These are phyloP conservation scores for Cardiocondyla obscurior DNA, from an alignment of 1,140 invertebrate genomes.

Conservation along the genomic window DNA sequence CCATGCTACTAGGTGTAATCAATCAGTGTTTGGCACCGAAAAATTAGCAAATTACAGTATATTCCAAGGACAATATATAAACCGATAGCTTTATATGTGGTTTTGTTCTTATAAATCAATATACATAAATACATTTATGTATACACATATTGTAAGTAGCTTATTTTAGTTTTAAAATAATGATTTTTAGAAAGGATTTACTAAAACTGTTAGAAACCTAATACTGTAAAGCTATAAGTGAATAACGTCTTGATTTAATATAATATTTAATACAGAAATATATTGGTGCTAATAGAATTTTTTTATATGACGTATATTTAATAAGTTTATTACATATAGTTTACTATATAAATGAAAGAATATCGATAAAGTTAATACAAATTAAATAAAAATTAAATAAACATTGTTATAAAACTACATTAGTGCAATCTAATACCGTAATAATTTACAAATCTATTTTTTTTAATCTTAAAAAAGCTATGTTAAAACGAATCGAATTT, in stretches of 20 bases:
- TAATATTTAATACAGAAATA: neutral
- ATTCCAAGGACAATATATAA: neutral
- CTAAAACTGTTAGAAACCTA: too few species aligned
- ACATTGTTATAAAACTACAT: too few species aligned
- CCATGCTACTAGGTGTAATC: slow-evolving; percentile 95
- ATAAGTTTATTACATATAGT: neutral
- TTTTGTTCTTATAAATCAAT: too few species aligned
- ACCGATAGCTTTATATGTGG: neutral
- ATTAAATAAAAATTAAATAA: too few species aligned
- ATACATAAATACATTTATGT: too few species aligned
- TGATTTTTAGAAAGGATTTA: neutral
- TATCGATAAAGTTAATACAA: too few species aligned
- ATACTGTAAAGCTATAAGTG: too few species aligned
- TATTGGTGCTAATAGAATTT: neutral
- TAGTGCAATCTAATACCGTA: too few species aligned
- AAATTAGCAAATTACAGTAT: neutral
- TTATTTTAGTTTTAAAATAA: neutral
- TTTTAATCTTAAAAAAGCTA: too few species aligned
- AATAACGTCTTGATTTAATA: neutral
- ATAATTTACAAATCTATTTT: too few species aligned
- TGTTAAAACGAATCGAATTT: too few species aligned
- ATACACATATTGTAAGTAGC: neutral
- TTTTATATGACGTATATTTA: neutral
- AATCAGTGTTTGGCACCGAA: slow-evolving; percentile 90
- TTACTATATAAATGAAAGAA: too few species aligned